Conservation (phyloP, 2,797 vertebrate genomes). For the Lophius americanus region DNA sequence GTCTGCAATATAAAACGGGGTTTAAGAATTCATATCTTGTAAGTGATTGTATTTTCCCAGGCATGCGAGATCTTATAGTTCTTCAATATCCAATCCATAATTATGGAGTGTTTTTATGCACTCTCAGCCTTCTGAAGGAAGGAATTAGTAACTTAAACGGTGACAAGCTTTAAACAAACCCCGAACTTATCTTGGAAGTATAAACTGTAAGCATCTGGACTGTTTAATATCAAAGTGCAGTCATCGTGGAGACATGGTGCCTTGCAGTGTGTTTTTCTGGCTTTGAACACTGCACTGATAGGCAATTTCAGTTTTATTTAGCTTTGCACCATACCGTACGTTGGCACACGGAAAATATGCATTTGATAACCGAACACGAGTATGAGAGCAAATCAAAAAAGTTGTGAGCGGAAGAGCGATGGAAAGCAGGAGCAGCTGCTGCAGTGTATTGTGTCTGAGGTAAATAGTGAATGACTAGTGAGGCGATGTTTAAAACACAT, state of each 20-base stretch:
- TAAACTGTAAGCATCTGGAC: conserved; percentile 39
- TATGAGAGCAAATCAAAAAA: conserved; percentile 62
- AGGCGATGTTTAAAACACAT: conserved; percentile 73
- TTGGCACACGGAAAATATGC: conserved; percentile 32
- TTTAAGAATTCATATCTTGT: not conserved
- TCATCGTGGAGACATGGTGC: conserved; percentile 33
- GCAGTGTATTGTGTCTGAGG: conserved; percentile 69
- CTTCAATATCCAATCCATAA: not conserved
- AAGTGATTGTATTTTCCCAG: conserved; percentile 8
- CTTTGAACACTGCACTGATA: conserved; percentile 57
- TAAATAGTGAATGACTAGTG: conserved; percentile 71
- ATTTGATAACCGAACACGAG: conserved; percentile 51
- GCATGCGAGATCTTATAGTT: conserved; percentile 3
- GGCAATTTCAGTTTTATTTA: conserved; percentile 57
- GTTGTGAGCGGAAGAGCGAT: conserved; percentile 28
- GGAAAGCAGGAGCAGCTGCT: conserved; percentile 45
- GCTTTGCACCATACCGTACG: conserved; percentile 42
- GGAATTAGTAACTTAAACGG: conserved; percentile 10
- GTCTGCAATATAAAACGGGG: not conserved
- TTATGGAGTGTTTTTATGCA: not conserved
- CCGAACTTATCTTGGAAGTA: conserved; percentile 18
- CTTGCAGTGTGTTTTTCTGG: conserved; percentile 44
- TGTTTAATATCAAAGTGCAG: conserved; percentile 51
- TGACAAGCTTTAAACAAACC: conserved; percentile 35
- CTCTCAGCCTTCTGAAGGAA: not conserved